Evolutionary conservation across 2,888 invertebrate species (phyloP).

Genomic region (Leptinotarsa haldemani): DNA sequence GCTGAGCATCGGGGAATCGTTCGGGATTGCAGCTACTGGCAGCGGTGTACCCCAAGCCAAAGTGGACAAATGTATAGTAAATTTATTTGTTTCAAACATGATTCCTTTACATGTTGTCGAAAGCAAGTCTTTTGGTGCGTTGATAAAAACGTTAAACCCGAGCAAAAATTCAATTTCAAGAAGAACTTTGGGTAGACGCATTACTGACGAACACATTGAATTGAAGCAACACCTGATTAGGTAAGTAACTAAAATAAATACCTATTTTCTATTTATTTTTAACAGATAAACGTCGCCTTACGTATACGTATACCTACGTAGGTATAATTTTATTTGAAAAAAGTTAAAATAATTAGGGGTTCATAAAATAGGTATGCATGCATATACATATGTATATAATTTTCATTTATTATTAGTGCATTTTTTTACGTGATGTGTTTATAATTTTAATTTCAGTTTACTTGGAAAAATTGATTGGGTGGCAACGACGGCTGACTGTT

Average conservation of each 20-base stretch:
- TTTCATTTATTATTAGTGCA: neutral
- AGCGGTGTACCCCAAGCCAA: slow-evolving; percentile 5
- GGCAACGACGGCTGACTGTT: slow-evolving; percentile 3
- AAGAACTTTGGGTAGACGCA: slow-evolving; percentile 1
- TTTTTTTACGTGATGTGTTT: neutral
- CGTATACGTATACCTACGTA: neutral
- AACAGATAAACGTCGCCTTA: neutral
- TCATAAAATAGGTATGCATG: neutral
- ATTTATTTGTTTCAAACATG: slow-evolving; percentile 3
- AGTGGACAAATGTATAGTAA: slow-evolving; percentile 5
- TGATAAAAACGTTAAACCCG: neutral
- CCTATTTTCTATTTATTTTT: slow-evolving; percentile 5
- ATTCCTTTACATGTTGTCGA: slow-evolving; percentile 5
- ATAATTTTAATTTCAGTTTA: neutral
- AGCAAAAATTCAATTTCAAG: slow-evolving; percentile 5
- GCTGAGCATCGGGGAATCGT: slow-evolving; percentile 5
- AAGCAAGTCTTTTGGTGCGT: slow-evolving; percentile 1
- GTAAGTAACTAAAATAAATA: slow-evolving; percentile 5
- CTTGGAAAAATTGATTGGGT: neutral
- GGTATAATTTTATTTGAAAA: slow-evolving; percentile 5
- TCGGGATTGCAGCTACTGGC: slow-evolving; percentile 2
- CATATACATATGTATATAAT: slow-evolving; percentile 1
- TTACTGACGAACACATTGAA: slow-evolving; percentile 3
- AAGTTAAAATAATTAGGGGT: neutral
- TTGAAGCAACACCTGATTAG: slow-evolving; percentile 5